These are phyloP conservation scores for Poeciliopsis presidionis DNA, from an alignment of 2,797 vertebrate genomes.

Conservation along the genomic window DNA sequence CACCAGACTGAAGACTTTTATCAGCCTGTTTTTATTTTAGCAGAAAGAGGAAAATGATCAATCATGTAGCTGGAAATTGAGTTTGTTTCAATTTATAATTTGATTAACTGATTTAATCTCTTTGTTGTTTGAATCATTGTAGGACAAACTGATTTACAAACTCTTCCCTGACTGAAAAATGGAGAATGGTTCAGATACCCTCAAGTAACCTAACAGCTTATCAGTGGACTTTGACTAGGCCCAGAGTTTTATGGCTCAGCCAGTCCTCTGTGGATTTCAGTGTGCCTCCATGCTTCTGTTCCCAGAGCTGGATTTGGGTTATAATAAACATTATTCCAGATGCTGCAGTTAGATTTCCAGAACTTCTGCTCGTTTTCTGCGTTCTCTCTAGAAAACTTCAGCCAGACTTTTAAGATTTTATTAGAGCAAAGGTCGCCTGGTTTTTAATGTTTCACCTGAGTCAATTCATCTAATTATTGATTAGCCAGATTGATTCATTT, in stretches of 20 bases:
- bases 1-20: too few species aligned
- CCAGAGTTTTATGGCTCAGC: background rate
- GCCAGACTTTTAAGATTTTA: background rate
- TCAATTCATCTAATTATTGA: background rate
- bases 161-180: background rate
- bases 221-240: background rate
- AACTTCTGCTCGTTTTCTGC: background rate
- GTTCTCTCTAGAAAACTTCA: background rate
- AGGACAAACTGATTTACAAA: too few species aligned
- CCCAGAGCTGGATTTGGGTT: background rate
- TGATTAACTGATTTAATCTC: too few species aligned
- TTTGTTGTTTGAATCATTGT: too few species aligned
- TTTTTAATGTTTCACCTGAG: background rate
- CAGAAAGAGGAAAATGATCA: too few species aligned
- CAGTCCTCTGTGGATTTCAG: too few species aligned
- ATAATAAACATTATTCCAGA: background rate
- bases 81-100: too few species aligned
- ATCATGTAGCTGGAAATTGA: too few species aligned
- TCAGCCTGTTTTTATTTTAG: too few species aligned
- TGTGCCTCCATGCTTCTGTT: background rate
- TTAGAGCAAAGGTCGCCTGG: background rate
- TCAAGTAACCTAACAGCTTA: background rate
- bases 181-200: background rate
- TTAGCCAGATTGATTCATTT: background rate
- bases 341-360: background rate